These are phyloP conservation scores for Polietes domitor DNA, from an alignment of 2,888 invertebrate genomes.

Conservation along the genomic window DNA sequence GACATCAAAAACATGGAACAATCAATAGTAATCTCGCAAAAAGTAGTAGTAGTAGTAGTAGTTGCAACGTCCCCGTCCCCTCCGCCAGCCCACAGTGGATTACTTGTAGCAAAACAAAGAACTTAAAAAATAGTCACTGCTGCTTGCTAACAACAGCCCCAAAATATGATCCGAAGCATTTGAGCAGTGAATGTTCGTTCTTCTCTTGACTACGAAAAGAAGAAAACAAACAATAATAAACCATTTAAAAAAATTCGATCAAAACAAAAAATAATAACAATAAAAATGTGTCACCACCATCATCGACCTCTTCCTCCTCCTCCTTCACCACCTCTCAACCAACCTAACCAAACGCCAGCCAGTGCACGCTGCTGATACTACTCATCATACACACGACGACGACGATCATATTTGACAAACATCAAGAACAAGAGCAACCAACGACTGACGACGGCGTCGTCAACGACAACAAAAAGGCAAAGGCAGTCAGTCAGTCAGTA, in stretches of 20 bases:
- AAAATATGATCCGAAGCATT: neutral
- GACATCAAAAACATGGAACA: neutral
- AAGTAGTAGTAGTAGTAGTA: no score
- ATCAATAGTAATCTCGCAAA: neutral
- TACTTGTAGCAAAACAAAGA: neutral
- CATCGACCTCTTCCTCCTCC: neutral
- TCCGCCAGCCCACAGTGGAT: no score
- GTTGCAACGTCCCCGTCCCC: neutral
- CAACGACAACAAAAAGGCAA: slow-evolving; percentile 9
- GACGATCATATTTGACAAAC: neutral
- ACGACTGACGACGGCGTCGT: neutral
- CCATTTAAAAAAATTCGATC: slow-evolving; percentile 20
- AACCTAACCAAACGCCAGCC: no score
- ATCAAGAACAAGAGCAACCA: no score
- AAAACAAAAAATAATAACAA: slow-evolving; percentile 27
- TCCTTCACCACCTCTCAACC: neutral
- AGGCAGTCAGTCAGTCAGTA: no score
- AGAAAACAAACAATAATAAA: slow-evolving; percentile 5
- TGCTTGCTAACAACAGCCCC: neutral
- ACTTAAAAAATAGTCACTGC: neutral
- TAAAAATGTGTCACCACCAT: slow-evolving; percentile 18
- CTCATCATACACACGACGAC: neutral
- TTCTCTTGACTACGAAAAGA: neutral
- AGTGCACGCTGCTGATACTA: no score
- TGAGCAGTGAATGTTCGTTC: neutral